Percentiles rank a stretch among this genome's conserved stretches.
phyloP scores from a whole-genome alignment of 2,797 vertebrate genomes.

The Arremon aurantiirostris region DNA sequence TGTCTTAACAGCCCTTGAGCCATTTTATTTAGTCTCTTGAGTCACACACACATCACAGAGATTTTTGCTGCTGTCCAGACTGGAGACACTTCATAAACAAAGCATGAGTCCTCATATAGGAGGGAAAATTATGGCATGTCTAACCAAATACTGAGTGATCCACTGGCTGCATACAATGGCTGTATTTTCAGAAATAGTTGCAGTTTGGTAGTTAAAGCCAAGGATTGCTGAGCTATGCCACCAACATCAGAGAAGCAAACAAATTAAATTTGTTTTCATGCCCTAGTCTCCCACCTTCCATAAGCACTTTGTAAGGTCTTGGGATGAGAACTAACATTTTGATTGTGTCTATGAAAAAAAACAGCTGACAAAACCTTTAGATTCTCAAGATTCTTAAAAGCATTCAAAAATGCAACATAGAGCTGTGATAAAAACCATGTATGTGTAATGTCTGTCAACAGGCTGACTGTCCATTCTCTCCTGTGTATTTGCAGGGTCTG shows the following conservation, averaged over 20 bases:
- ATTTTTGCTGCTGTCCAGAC: slow-evolving; percentile 49
- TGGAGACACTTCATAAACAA: slow-evolving; percentile 48
- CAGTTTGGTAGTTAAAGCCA: background rate
- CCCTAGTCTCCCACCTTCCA: background rate
- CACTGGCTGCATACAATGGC: background rate
- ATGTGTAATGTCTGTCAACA: background rate
- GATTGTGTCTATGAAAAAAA: background rate
- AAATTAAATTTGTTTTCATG: background rate
- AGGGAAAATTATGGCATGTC: background rate
- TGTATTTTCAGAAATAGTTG: slow-evolving; percentile 1
- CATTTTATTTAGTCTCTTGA: slow-evolving; percentile 58
- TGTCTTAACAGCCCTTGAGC: slow-evolving; percentile 30
- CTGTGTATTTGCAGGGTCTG: background rate
- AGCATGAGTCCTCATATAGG: background rate
- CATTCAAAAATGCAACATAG: background rate
- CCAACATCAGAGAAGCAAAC: background rate
- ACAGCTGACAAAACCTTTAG: background rate
- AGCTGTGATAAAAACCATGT: background rate
- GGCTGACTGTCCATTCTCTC: background rate
- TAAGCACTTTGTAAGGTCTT: background rate
- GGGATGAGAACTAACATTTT: background rate
- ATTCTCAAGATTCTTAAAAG: background rate
- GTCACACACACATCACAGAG: slow-evolving; percentile 37
- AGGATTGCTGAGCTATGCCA: background rate
- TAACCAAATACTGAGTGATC: background rate